A percentile compares a stretch with the other conserved stretches of the same genome.
These are phyloP conservation scores for Paedocypris micromegethes DNA, from an alignment of 2,797 vertebrate species.

Conservation along the genomic window DNA sequence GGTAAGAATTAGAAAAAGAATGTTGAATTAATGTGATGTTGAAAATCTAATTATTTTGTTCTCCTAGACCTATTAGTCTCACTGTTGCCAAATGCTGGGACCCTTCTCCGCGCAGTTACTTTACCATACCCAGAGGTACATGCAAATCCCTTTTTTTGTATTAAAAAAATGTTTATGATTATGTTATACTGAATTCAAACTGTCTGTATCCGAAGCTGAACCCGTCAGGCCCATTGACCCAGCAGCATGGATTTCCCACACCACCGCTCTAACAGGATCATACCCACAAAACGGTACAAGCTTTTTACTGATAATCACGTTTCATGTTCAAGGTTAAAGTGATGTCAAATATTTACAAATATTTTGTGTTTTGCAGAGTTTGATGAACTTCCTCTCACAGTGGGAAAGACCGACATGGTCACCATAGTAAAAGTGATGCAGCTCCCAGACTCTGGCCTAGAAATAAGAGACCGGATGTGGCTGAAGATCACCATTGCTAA, in stretches of 20 bases:
- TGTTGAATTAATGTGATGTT: not conserved
- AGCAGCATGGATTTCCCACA: constrained; percentile 94
- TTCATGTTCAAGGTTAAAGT: not conserved
- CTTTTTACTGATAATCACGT: not conserved
- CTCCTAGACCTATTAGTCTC: constrained; percentile 87
- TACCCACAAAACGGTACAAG: constrained; percentile 87
- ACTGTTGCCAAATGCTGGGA: constrained; percentile 99
- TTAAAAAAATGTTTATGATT: not conserved
- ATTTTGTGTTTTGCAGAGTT: constrained; percentile 67
- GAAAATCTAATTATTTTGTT: not conserved
- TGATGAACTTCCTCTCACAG: constrained; percentile 85
- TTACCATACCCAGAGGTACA: constrained; percentile 89
- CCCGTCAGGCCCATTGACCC: constrained; percentile 95
- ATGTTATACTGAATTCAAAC: not conserved
- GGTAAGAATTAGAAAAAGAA: constrained; percentile 65
- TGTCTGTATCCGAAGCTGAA: constrained; percentile 70
- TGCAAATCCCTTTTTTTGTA: not conserved
- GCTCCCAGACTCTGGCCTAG: constrained; percentile 88
- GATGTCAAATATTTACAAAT: constrained; percentile 1
- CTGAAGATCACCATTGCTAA: constrained; percentile 95
- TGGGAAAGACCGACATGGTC: constrained; percentile 92
- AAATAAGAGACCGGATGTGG: constrained; percentile 98
- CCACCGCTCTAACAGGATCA: constrained; percentile 89
- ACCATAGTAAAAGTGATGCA: constrained; percentile 95
- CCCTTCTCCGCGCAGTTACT: constrained; percentile 93